Base-by-base conservation (phyloP, 2,797 vertebrate genomes). In the Pangasius sanitwongsei region DNA sequence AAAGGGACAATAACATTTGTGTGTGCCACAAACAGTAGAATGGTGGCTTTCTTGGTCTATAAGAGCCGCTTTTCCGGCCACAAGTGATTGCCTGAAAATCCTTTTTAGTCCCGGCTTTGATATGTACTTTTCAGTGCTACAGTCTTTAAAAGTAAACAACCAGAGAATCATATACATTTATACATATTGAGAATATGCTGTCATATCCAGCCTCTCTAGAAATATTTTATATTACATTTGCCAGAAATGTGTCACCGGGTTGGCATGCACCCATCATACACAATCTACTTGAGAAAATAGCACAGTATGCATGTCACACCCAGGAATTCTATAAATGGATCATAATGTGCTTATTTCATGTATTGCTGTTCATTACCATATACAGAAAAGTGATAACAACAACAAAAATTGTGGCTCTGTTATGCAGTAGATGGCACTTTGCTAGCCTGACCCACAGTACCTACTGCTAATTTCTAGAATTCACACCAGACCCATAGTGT, bases 1-100 rank as follows among this genome's bases (percentile, higher is more conserved):
- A 87, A 91, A 90, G 83, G 78, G 88, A 90, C 83, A 88, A 89
- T 87, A 89, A 87, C 86, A 87, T 85, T 89, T 90, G 86, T 87
- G 48, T 89, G 72, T 37, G 70, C 85, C 86, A 83, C 80, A 77
- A 84, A 78, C 86, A 87, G 85, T 48, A 89, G 67, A 83, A 86
- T 53, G 88, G 44, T 69, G 50, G 85, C 67, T 83, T 82, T 86
- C 78, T 74, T 1, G 41, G 50, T 83, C 59, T 65, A 31, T 20
- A 84, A 13, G 81, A 75, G 72, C 55, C 41, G 65, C 48, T 89
- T 88, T 88, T 86, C 55, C 77, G 63, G 85, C 57, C 84, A 89
- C 77, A 86, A 67, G 77, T 50, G 28, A 69, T 72, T 25, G 72
- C 41, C 82, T 50, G 82, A 84, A 67, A 89, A 81, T 41, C 74